Evolutionary conservation across 2,113 vertebrate genomes (phyloP).

Genomic region (Stegostoma tigrinum): DNA sequence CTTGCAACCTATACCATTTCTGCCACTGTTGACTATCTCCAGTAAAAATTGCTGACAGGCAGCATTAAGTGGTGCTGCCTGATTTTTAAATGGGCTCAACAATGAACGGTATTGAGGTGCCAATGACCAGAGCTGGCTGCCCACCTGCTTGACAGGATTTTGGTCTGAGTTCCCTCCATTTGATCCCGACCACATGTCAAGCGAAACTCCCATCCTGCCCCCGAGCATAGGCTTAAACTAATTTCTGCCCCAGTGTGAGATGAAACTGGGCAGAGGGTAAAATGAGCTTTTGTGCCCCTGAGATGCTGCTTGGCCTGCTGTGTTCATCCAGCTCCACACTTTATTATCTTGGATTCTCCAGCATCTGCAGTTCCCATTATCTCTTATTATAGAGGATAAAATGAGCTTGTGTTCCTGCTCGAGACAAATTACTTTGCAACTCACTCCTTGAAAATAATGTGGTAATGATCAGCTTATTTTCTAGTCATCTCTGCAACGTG

Average conservation of each 20-base stretch:
- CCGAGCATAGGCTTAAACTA: neutral
- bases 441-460: neutral
- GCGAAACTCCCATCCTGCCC: neutral
- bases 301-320: too few species aligned
- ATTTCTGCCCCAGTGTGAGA: neutral
- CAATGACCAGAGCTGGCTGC: too few species aligned
- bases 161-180: neutral
- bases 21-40: neutral
- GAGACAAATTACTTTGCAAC: neutral
- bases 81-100: neutral
- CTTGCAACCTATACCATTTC: neutral
- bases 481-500: neutral
- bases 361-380: too few species aligned
- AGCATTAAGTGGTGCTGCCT: neutral
- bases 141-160: neutral
- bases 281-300: too few species aligned
- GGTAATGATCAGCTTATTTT: neutral
- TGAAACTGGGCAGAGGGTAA: neutral
- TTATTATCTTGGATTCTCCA: too few species aligned
- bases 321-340: too few species aligned
- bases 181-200: neutral
- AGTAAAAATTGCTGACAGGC: neutral
- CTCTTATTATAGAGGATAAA: neutral
- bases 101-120: neutral
- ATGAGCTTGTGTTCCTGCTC: neutral